Percentiles rank a stretch among this genome's conserved stretches.
Conservation (phyloP, 2,113 vertebrate genomes). For the Lycocorax pyrrhopterus region DNA sequence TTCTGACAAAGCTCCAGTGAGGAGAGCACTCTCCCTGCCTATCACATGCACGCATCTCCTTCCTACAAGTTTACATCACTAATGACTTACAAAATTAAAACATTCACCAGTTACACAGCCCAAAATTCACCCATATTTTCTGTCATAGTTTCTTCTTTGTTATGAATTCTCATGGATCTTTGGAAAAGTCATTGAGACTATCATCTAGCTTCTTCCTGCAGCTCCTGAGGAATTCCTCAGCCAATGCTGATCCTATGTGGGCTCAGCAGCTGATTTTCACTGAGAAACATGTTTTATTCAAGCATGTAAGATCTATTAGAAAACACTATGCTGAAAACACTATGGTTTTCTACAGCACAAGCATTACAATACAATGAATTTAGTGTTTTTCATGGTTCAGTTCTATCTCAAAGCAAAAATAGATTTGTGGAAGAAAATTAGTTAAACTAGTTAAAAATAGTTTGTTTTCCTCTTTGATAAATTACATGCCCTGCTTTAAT, state of each 20-base stretch:
- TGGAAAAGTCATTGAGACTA: background rate
- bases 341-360: background rate
- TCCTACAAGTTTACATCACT: background rate
- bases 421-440: background rate
- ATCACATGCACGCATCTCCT: background rate
- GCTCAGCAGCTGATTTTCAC: background rate
- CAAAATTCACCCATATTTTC: background rate
- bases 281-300: background rate
- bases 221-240: background rate
- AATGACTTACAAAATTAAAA: background rate
- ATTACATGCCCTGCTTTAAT: background rate
- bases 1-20: background rate
- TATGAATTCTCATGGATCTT: background rate
- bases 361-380: background rate
- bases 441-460: background rate
- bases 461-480: background rate
- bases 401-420: background rate
- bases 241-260: background rate
- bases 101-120: background rate
- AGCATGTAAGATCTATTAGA: background rate
- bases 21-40: fast-evolving
- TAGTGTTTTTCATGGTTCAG: background rate
- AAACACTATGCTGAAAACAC: background rate
- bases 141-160: background rate
- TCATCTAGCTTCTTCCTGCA: background rate